Base-by-base conservation (phyloP, 1,140 invertebrate species). In the Eurosta solidaginis region DNA sequence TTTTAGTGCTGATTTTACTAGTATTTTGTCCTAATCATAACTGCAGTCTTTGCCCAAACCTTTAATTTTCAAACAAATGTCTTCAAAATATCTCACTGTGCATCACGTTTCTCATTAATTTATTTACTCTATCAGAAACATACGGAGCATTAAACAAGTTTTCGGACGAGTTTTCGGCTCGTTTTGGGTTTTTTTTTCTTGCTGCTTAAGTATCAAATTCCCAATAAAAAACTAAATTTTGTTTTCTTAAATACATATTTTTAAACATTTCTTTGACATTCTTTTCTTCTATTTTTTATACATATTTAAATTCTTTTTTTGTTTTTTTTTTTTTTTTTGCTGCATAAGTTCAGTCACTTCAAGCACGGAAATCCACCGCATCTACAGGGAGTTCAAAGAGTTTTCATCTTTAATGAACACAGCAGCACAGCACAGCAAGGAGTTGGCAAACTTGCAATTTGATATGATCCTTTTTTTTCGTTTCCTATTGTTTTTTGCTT, bases 321-420 rank as follows among this genome's bases (percentile, higher is more conserved):
- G 4, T 14, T 63, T 14, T 0, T 7, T 14, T 36, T 36, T n/a
- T 29, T 68, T n/a, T 29, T 22, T 68, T 12, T 5, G 54, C 10
- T 68, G 27, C 33, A 29, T n/a, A 7, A 68, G 59, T 68, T 68
- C 29, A 68, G 59, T 68, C 59, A 68, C 59, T 68, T 36, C 59
- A 40, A 40, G 59, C 59, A 68, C 59, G 59, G 59, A 68, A 68
- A 68, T 68, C 59, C 59, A 29, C 59, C 59, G 17, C 59, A 68
- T 40, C 27, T 68, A 27, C 59, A 40, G 7, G n/a, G 33, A 29
- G 59, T 68, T 68, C 59, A 68, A 68, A 68, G 59, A 68, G 40
- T 68, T 68, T 68, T 68, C 59, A 68, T 68, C 59, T 68, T 68
- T 33, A 68, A 68, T 68, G 59, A 68, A n/a, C n/a, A n/a, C n/a